Evolutionary conservation across 2,888 invertebrate genomes (phyloP), one percentile per base, ranked within the genome.

Genomic region (Creontiades dilutus): DNA sequence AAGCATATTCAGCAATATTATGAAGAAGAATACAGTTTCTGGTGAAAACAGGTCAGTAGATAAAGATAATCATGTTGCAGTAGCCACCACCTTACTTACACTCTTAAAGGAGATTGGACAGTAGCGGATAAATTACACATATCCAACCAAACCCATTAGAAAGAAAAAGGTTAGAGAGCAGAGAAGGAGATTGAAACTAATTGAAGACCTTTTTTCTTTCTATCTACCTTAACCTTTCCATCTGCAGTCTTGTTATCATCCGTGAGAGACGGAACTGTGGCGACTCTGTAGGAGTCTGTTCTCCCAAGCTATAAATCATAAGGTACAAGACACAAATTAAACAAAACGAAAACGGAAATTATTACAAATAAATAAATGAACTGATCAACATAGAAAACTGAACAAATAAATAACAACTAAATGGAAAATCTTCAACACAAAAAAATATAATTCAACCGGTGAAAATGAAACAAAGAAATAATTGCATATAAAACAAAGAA

Each of bases 241-340:
- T 98, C 97, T 93, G 98, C 97, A 92, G 98, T 98, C 95, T 96
- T 97, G 96, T 98, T 98, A 96, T 98, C 98, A 94, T 98, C 98
- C 95, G 97, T 96, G 94, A 97, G 95, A 94, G 96, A 95, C 93
- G 97, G 96, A 94, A 98, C 96, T 93, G 98, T 98, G 93, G 99
- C 99, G 95, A 97, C 97, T 94, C 99, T 96, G 95, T 99, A 99
- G 94, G 98, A 98, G 95, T 99, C 99, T 94, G 97, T 96, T 94
- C 98, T 96, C 95, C 97, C 97, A 96, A 97, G 97, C 97, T 91
- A 92, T 78, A 91, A 90, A 90, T 57, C 48, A 90, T 47, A 90
- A 76, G 23, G 23, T 23, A 68, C 46, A 82, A 87, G 85, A 85
- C 75, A 90, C 23, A 88, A 52, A 55, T 61, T 57, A 89, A 89